Percentiles rank a stretch among this genome's conserved stretches.
These are phyloP conservation scores for Rhingia rostrata DNA, from an alignment of 2,888 invertebrate species.

Conservation along the genomic window DNA sequence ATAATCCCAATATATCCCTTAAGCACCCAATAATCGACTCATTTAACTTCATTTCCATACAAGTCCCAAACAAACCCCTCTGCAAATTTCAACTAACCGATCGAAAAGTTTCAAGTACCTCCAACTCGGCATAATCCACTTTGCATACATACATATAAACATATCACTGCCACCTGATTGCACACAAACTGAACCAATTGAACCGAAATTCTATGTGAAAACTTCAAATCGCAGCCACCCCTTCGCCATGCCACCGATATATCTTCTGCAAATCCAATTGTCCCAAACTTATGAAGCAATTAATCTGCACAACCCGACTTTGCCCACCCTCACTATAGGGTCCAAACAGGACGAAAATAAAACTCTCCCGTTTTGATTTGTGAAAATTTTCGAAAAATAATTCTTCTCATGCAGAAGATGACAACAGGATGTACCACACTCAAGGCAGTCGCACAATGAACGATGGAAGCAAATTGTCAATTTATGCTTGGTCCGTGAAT, in stretches of 20 bases:
- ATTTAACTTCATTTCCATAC: no score
- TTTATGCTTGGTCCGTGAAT: constrained; percentile 18
- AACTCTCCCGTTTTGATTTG: constrained; percentile 24
- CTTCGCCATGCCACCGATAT: constrained; percentile 1
- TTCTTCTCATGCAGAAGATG: constrained; percentile 54
- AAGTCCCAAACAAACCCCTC: no score
- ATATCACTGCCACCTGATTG: constrained; percentile 63
- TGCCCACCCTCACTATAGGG: background rate
- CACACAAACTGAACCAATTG: constrained; percentile 64
- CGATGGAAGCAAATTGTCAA: constrained; percentile 30
- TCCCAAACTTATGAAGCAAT: constrained; percentile 69
- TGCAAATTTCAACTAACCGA: background rate
- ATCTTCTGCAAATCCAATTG: constrained; percentile 41
- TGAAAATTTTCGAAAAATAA: constrained; percentile 52
- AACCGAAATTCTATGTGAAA: constrained; percentile 65
- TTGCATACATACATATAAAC: constrained; percentile 12
- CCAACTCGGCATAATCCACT: background rate
- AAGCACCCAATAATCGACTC: no score
- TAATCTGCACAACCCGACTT: constrained; percentile 39
- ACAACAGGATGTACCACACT: constrained; percentile 33
- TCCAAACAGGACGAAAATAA: background rate
- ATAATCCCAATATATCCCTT: no score
- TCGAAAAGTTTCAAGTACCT: constrained; percentile 20
- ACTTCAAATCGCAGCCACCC: constrained; percentile 13
- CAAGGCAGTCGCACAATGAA: constrained; percentile 14